phyloP scores from a whole-genome alignment of 2,113 vertebrate species.

The Ptilorrhoa leucosticta region DNA sequence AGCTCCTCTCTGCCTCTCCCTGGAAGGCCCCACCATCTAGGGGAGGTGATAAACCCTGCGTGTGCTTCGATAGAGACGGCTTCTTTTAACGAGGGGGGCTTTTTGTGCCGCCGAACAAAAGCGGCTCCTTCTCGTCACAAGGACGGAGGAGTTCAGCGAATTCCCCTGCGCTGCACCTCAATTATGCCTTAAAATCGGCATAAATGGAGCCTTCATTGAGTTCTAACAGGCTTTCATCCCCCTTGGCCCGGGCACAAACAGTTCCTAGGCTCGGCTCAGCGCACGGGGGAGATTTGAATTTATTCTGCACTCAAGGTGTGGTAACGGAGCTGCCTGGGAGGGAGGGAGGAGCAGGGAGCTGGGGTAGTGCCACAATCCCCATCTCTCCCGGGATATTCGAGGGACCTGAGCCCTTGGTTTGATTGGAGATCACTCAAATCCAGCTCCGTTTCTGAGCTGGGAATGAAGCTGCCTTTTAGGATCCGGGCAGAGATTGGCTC shows the following conservation, averaged over 20 bases:
- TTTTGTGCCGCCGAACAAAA: constrained; percentile 7
- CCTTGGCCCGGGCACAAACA: constrained; percentile 31
- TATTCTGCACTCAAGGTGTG: not conserved
- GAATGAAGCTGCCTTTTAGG: not conserved
- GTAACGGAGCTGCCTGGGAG: not conserved
- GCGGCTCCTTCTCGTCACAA: not conserved
- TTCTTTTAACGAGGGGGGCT: constrained; percentile 5
- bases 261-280: not conserved
- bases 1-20: not conserved
- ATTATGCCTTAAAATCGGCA: constrained; percentile 35
- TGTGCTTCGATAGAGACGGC: not conserved
- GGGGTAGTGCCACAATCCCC: not conserved
- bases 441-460: not conserved
- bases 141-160: constrained; percentile 29
- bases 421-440: not conserved
- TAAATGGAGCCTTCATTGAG: not conserved
- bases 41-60: not conserved
- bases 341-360: not conserved
- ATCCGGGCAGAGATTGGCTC: rapidly evolving
- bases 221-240: constrained; percentile 42
- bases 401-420: not conserved
- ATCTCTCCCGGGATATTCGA: rapidly evolving
- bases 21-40: not conserved
- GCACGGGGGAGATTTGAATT: not conserved
- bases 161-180: constrained; percentile 20